A percentile compares a stretch with the other conserved stretches of the same genome.
These are phyloP conservation scores for Nomia melanderi DNA, from an alignment of 1,140 invertebrate species.

Conservation along the genomic window DNA sequence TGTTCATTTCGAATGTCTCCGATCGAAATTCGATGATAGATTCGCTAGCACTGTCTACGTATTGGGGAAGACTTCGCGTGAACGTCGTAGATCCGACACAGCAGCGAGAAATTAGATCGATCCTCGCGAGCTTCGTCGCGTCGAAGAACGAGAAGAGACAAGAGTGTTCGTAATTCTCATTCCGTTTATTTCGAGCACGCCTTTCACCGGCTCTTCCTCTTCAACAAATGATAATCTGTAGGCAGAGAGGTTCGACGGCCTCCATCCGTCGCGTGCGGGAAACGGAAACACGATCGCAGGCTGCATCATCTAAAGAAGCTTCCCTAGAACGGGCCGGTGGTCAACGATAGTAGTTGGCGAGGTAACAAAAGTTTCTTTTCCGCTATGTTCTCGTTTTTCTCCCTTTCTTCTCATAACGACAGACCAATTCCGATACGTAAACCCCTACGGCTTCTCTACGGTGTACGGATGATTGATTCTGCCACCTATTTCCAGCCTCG, in stretches of 20 bases:
- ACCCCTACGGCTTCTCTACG: no score
- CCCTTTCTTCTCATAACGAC: no score
- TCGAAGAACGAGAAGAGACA: constrained; percentile 8
- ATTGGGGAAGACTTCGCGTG: constrained; percentile 34
- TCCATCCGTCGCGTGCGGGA: not conserved
- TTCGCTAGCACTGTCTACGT: not conserved
- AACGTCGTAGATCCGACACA: constrained; percentile 2
- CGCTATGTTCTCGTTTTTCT: no score
- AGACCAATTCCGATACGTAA: not conserved
- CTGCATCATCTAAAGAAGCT: no score
- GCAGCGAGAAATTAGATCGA: no score
- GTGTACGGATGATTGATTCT: not conserved
- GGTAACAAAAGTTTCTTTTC: no score
- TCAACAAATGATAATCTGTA: not conserved
- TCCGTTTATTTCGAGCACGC: constrained; percentile 47
- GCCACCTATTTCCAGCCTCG: not conserved
- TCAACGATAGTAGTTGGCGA: no score
- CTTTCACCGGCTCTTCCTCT: constrained; percentile 31
- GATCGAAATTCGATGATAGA: not conserved
- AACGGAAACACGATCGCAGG: not conserved
- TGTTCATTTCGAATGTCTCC: no score
- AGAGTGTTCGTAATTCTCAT: not conserved
- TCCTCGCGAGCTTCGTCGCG: not conserved
- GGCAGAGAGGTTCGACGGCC: not conserved
- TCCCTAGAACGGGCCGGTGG: no score